Conservation (phyloP, 2,113 vertebrate genomes). For the Lepus americanus region DNA sequence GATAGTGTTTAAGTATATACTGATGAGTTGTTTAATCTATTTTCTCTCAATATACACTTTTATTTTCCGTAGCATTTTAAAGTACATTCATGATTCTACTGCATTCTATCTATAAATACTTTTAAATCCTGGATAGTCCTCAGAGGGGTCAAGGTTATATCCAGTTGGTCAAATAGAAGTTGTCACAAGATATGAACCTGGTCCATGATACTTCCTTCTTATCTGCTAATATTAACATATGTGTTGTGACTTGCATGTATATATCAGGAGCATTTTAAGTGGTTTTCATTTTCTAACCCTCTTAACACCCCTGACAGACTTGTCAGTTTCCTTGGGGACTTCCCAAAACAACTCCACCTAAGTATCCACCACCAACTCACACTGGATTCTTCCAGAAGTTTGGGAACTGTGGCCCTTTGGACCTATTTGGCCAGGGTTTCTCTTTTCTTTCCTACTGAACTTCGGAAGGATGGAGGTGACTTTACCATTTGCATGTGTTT, state of each 20-base stretch:
- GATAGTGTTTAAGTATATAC: background rate
- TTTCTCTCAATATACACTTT: background rate
- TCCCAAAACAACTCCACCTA: background rate
- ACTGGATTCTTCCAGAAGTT: background rate
- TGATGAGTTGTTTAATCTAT: background rate
- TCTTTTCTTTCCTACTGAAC: conserved; percentile 11
- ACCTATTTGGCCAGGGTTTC: background rate
- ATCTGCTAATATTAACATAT: background rate
- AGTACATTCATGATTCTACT: background rate
- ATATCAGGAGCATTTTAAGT: background rate
- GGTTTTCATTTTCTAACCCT: background rate
- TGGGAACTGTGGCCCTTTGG: background rate
- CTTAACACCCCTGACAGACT: background rate
- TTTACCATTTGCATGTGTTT: conserved; percentile 21
- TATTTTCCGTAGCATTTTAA: conserved; percentile 38
- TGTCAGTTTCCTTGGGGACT: background rate
- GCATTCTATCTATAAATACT: conserved; percentile 25
- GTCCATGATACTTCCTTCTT: background rate
- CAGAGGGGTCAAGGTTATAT: background rate
- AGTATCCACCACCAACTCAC: background rate
- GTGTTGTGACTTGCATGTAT: background rate
- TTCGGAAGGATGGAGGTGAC: conserved; percentile 5
- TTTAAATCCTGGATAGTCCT: conserved; percentile 15
- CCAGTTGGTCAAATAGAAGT: background rate
- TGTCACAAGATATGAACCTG: background rate